Evolutionary conservation across 2,888 invertebrate genomes (phyloP), one percentile per base, ranked within the genome.

Genomic region (Lottia gigantea): DNA sequence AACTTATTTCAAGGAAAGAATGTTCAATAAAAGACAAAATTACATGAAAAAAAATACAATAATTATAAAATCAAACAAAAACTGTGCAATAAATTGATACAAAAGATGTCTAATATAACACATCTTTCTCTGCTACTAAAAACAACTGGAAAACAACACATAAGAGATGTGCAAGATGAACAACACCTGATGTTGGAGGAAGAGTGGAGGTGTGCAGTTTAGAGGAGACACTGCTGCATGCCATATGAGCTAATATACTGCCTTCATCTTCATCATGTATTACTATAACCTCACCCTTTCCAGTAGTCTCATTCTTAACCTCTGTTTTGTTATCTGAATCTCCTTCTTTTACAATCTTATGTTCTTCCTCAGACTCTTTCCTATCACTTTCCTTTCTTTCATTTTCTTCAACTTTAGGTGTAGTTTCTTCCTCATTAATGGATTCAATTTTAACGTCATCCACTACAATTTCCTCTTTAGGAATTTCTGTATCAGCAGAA

Each of bases 311-410:
- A 70, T 45, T 55, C 6, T 49, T 47, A n/a, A 67, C 66, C 1
- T 72, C 71, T 23, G 49, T 62, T 12, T 65, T 72, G 31, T 70
- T 74, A 31, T 70, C 70, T 63, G 67, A 66, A 15, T 75, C 67
- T 16, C 72, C 70, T 25, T 64, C 66, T 19, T 66, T 71, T 23
- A 62, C 61, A 49, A 62, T 66, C n/a, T 73, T 66, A 40, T 72
- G 55, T 31, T 40, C 49, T 46, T 66, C 65, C 25, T 63, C 62
- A 64, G 67, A 72, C 12, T 64, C 71, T 15, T 66, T 26, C 47
- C 62, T 70, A 16, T 71, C 45, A 26, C 64, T 72, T 45, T 67
- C 69, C 31, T 73, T 69, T 47, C 47, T 62, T 23, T 64, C 64
- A 46, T 40, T 23, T 23, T 67, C 71, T 46, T 46, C 45, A 25